phyloP scores from a whole-genome alignment of 2,888 invertebrate species.

The Eueremaeus valkanovi region DNA sequence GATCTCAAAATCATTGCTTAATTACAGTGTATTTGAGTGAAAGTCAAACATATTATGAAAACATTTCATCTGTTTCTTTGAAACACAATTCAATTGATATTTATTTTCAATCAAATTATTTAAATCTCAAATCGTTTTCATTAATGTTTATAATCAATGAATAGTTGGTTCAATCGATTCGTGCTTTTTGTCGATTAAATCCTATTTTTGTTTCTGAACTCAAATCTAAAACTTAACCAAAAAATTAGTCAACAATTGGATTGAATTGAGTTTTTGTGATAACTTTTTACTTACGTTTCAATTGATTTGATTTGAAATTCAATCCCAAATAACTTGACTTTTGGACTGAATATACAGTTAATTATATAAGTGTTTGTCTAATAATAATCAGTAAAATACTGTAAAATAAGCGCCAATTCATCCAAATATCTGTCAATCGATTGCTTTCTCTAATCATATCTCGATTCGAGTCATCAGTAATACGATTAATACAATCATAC shows the following conservation, averaged over 20 bases:
- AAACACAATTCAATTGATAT: no score
- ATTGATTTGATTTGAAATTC: no score
- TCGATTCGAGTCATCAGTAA: not conserved
- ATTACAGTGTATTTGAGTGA: no score
- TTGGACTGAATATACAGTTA: not conserved
- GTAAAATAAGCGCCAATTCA: no score
- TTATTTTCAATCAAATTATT: not conserved
- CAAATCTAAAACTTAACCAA: no score
- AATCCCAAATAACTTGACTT: no score
- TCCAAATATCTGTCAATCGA: no score
- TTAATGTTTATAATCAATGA: not conserved
- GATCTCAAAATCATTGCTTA: not conserved
- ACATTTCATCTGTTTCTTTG: not conserved
- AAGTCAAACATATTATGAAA: not conserved
- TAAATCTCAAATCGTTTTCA: not conserved
- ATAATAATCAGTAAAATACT: not conserved
- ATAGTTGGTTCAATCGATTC: not conserved
- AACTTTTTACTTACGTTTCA: not conserved
- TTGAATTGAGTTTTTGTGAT: not conserved
- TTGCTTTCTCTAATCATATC: not conserved
- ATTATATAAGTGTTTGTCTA: not conserved
- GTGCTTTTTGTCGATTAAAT: not conserved
- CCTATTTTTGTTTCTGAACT: no score
- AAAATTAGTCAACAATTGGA: not conserved
- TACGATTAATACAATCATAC: not conserved